These are phyloP conservation scores for Ameiurus melas DNA, from an alignment of 2,113 vertebrate species.

Conservation along the genomic window DNA sequence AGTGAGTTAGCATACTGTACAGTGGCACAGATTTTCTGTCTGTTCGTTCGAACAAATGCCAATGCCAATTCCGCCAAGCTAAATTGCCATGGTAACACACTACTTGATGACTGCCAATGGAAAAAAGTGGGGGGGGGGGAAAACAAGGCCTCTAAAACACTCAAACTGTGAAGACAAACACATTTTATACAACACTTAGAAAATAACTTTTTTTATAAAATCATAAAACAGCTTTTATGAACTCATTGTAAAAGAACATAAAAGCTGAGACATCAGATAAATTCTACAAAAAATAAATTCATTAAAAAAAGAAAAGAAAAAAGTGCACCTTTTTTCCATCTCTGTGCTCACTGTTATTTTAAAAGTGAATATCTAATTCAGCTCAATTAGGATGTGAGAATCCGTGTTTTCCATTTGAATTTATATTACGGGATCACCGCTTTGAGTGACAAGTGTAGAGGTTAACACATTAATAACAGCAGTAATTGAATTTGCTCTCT, in stretches of 20 bases:
- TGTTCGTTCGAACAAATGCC: constrained; percentile 50
- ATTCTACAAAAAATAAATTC: background rate
- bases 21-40: constrained; percentile 32
- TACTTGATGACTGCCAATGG: constrained; percentile 41
- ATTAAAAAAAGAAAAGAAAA: background rate
- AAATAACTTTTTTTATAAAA: background rate
- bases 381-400: constrained; percentile 6
- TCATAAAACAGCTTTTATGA: constrained; percentile 3
- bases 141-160: constrained; percentile 11
- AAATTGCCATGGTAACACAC: constrained; percentile 57
- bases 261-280: background rate
- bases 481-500: constrained; percentile 42
- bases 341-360: background rate
- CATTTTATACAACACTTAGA: constrained; percentile 2
- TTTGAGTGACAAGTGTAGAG: constrained; percentile 30
- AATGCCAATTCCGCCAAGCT: constrained; percentile 44
- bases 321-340: constrained; percentile 4
- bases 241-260: background rate
- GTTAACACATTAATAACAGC: constrained; percentile 42
- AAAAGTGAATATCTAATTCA: constrained; percentile 35
- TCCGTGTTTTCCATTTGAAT: background rate
- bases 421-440: background rate
- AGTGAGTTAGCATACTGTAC: constrained; percentile 28
- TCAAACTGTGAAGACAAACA: constrained; percentile 13
- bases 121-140: background rate